Evolutionary conservation across 2,888 invertebrate species (phyloP).

Genomic region (Doris montereyensis): DNA sequence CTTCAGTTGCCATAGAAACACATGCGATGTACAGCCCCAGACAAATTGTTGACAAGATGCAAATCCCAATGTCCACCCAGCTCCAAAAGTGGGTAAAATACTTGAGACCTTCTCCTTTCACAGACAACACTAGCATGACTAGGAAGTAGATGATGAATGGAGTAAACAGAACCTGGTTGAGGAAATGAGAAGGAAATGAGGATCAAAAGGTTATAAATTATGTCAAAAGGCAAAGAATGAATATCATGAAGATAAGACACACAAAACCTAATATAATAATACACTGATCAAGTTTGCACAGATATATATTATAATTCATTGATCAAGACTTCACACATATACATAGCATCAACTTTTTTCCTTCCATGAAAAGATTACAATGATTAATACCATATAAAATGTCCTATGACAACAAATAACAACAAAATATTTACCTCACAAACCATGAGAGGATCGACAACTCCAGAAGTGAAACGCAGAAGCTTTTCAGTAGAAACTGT

Average conservation of each 20-base stretch:
- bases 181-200: background rate
- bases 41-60: constrained; percentile 59
- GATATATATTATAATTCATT: background rate
- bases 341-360: too few species aligned
- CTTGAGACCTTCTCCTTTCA: constrained; percentile 47
- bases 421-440: constrained; percentile 64
- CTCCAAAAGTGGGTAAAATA: constrained; percentile 71
- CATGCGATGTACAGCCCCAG: constrained; percentile 69
- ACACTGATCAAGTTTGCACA: background rate
- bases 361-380: too few species aligned
- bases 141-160: constrained; percentile 47
- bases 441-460: constrained; percentile 57
- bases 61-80: constrained; percentile 67
- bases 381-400: too few species aligned
- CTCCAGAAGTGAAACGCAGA: constrained; percentile 50
- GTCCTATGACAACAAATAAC: too few species aligned
- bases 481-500: constrained; percentile 61
- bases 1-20: constrained; percentile 65
- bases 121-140: background rate
- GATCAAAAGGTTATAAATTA: background rate
- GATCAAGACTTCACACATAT: background rate
- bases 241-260: too few species aligned
- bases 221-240: background rate
- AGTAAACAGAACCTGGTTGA: constrained; percentile 44
- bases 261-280: background rate